phyloP scores from a whole-genome alignment of 2,888 invertebrate species.

The Dynastes maya region DNA sequence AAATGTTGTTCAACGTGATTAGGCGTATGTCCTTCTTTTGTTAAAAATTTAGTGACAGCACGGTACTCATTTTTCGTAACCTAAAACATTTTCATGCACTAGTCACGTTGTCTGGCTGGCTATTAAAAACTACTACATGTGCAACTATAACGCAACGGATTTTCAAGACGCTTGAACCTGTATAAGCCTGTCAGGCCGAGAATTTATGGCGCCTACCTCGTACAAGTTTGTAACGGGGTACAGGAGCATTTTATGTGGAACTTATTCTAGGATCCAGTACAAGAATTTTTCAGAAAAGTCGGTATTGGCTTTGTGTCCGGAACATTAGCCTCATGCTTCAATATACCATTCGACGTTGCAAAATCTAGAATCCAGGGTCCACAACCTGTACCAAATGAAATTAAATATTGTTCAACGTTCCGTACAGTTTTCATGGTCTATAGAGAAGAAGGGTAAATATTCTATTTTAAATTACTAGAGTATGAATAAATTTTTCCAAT shows the following conservation, averaged over 20 bases:
- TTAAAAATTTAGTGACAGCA: no score
- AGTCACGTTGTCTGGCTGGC: no score
- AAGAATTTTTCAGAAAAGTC: slow-evolving; percentile 84
- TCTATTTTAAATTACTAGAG: background rate
- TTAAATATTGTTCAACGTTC: slow-evolving; percentile 87
- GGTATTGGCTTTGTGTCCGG: slow-evolving; percentile 91
- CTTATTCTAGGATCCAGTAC: slow-evolving; percentile 75
- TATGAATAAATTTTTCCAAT: background rate
- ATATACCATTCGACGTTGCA: slow-evolving; percentile 97
- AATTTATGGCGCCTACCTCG: no score
- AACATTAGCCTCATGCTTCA: slow-evolving; percentile 87
- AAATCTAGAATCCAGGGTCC: slow-evolving; percentile 97
- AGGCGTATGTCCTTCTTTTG: no score
- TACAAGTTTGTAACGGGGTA: no score
- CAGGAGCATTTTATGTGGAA: background rate
- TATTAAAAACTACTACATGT: no score
- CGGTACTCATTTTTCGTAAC: no score
- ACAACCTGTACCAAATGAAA: slow-evolving; percentile 80
- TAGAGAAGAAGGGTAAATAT: slow-evolving; percentile 88
- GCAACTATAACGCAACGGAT: no score
- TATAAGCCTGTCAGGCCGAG: no score
- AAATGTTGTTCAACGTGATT: no score
- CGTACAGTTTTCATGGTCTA: slow-evolving; percentile 83
- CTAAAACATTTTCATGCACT: no score
- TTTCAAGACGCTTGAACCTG: no score